These are phyloP conservation scores for Euphonia xanthogaster DNA, from an alignment of 2,797 vertebrate genomes.

Conservation along the genomic window DNA sequence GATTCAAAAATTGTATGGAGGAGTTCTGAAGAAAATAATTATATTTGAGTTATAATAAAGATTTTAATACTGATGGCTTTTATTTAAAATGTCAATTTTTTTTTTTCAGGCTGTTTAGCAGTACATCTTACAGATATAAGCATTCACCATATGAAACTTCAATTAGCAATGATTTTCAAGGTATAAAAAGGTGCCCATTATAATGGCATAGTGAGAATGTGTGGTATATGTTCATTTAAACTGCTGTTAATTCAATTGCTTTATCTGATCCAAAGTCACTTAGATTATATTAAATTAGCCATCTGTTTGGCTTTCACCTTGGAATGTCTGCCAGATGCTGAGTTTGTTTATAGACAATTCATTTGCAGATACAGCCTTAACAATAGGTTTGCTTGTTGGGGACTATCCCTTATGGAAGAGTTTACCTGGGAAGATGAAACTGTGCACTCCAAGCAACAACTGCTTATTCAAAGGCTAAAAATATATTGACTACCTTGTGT, in stretches of 20 bases:
- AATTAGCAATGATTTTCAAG: slow-evolving; percentile 75
- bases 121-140: slow-evolving; percentile 68
- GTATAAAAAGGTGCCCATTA: slow-evolving; percentile 67
- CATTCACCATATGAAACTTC: slow-evolving; percentile 75
- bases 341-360: slow-evolving; percentile 73
- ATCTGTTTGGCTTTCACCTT: slow-evolving; percentile 83
- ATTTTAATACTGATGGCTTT: background rate
- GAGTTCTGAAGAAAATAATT: background rate
- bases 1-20: background rate
- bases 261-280: slow-evolving; percentile 80
- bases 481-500: background rate
- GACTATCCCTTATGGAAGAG: slow-evolving; percentile 39
- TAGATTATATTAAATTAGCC: slow-evolving; percentile 81
- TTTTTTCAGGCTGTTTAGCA: slow-evolving; percentile 70
- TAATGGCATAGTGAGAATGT: slow-evolving; percentile 64
- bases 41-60: background rate
- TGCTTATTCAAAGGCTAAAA: background rate
- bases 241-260: slow-evolving; percentile 75
- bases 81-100: slow-evolving; percentile 27
- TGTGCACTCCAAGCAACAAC: background rate
- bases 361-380: slow-evolving; percentile 67
- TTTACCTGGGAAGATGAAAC: slow-evolving; percentile 13
- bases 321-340: slow-evolving; percentile 81
- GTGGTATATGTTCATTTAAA: slow-evolving; percentile 70
- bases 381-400: slow-evolving; percentile 57